These are phyloP conservation scores for Acanthopleura granulata DNA, from an alignment of 2,888 invertebrate genomes.

Conservation along the genomic window DNA sequence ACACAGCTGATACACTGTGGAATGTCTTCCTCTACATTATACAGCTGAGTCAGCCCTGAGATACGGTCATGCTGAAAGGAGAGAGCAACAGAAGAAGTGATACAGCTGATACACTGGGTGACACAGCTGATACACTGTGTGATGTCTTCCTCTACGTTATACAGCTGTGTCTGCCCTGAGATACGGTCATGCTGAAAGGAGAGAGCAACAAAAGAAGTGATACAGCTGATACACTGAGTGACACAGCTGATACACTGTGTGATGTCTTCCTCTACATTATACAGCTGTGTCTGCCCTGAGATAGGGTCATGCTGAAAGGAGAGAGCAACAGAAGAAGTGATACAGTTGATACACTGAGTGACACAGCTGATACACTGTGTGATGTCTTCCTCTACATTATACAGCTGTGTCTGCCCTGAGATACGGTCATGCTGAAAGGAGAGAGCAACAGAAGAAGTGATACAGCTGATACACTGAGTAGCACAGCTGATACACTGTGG, in stretches of 20 bases:
- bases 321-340: too few species aligned
- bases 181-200: slow-evolving; percentile 55
- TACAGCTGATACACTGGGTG: slow-evolving; percentile 66
- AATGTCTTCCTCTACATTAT: too few species aligned
- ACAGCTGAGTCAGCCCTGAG: not conserved
- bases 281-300: slow-evolving; percentile 67
- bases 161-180: slow-evolving; percentile 67
- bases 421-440: not conserved
- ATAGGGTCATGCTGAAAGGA: slow-evolving; percentile 64
- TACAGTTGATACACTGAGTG: not conserved
- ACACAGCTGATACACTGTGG: not conserved
- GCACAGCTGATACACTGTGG: slow-evolving; percentile 68
- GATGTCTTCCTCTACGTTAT: slow-evolving; percentile 64
- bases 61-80: not conserved
- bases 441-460: slow-evolving; percentile 42
- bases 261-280: slow-evolving; percentile 64
- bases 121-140: slow-evolving; percentile 68
- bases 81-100: slow-evolving; percentile 42
- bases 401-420: not conserved
- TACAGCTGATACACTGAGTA: slow-evolving; percentile 66
- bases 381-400: too few species aligned
- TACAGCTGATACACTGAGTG: slow-evolving; percentile 68
- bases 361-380: not conserved
- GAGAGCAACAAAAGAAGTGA: slow-evolving; percentile 42
- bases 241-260: slow-evolving; percentile 68